These are phyloP conservation scores for Myathropa florea DNA, from an alignment of 2,888 invertebrate genomes.

Conservation along the genomic window DNA sequence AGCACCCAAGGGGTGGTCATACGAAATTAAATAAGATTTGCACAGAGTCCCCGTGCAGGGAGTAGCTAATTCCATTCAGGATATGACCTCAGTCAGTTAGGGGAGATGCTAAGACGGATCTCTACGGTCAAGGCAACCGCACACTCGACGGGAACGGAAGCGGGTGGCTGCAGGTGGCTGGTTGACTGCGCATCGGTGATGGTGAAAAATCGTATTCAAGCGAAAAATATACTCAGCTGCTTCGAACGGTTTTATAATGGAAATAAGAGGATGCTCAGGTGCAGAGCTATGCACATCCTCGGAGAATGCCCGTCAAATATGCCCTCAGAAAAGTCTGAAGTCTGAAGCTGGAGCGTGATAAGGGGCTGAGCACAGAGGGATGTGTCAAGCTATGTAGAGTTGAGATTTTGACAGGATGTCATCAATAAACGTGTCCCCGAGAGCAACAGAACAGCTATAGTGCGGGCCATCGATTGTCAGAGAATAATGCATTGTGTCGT, in stretches of 20 bases:
- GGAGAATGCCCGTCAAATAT: slow-evolving; percentile 25
- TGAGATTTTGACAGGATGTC: slow-evolving; percentile 32
- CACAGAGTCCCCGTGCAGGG: slow-evolving; percentile 20
- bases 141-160: too few species aligned
- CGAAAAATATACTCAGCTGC: not conserved
- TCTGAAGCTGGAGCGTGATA: not conserved
- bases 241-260: not conserved
- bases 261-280: slow-evolving; percentile 1
- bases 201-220: not conserved
- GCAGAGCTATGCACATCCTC: slow-evolving; percentile 18
- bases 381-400: slow-evolving; percentile 32
- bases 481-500: slow-evolving; percentile 1
- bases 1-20: slow-evolving; percentile 30
- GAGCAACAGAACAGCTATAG: slow-evolving; percentile 6
- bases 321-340: not conserved
- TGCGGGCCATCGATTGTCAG: slow-evolving; percentile 23
- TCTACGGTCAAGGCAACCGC: not conserved
- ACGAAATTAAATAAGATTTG: slow-evolving; percentile 58
- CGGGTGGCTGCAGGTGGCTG: not conserved
- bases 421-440: slow-evolving; percentile 31
- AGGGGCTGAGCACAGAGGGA: not conserved
- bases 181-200: not conserved
- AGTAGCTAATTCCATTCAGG: slow-evolving; percentile 13
- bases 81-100: not conserved
- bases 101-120: not conserved